Evolutionary conservation across 2,888 invertebrate genomes (phyloP), one percentile per base, ranked within the genome.

Genomic region (Ophonus ardosiacus): DNA sequence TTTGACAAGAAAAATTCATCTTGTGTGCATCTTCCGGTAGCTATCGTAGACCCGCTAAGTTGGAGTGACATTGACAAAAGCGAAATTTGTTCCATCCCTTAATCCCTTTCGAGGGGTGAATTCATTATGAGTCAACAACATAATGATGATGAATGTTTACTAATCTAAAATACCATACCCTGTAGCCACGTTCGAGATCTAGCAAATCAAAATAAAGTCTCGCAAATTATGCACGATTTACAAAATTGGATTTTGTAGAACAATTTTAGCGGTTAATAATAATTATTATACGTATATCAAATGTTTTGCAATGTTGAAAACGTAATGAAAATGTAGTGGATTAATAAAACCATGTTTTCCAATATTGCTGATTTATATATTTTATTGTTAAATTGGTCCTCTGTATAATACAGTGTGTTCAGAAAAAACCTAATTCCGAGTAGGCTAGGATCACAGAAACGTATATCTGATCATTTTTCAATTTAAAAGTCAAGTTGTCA

Each of bases 111-210:
- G 68, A 74, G 43, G 71, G 71, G 71, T 74, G 71, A 74, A 74
- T 74, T 74, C 43, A 74, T 74, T 74, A 51, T 74, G 18, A 71
- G 71, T 74, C 51, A 74, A 74, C 71, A 74, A 43, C 43, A 74
- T 74, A 74, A 74, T 74, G 71, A 74, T 74, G 71, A 74, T 74
- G 71, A 74, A 74, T 74, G 71, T 43, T 10, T 18, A 17, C 43
- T 43, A 74, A 74, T 74, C 71, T 43, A 51, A 0, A 74, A 74
- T 43, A 74, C 51, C 71, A 43, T 43, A 18, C 43, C 68, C 31
- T 31, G 3, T 31, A 38, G 2, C 68, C 17, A 13, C 7, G 51
- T 18, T 74, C 43, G n/a, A 3, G 15, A 43, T 40, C 71, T 3
- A 17, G 43, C 17, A 71, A 71, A 71, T 15, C 17, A 4, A 71